phyloP scores from a whole-genome alignment of 1,140 invertebrate genomes.

The Zelostemma sp. region DNA sequence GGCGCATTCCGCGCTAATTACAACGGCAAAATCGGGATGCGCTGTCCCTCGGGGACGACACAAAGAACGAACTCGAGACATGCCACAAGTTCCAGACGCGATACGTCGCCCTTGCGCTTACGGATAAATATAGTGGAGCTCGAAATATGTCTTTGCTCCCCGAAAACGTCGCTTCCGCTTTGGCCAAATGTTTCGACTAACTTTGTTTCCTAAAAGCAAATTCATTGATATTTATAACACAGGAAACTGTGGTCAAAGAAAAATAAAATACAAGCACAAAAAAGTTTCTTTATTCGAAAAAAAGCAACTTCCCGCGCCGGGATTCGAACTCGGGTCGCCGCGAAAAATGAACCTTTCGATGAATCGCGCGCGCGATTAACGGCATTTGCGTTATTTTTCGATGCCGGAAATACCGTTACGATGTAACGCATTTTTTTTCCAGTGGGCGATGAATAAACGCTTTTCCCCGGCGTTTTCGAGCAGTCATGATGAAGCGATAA shows the following conservation, averaged over 20 bases:
- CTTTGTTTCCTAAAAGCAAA: too few relatives aligned
- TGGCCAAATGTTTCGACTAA: background rate
- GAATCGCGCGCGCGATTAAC: too few relatives aligned
- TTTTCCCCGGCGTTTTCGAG: background rate
- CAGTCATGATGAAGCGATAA: background rate
- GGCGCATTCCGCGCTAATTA: conserved; percentile 50
- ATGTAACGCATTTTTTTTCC: too few relatives aligned
- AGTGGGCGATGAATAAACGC: too few relatives aligned
- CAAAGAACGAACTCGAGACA: conserved; percentile 61
- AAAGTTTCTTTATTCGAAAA: too few relatives aligned
- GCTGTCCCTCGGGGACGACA: conserved; percentile 39
- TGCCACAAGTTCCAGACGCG: conserved; percentile 63
- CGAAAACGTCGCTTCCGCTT: conserved; percentile 58
- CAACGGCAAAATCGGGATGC: conserved; percentile 31
- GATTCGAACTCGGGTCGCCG: background rate
- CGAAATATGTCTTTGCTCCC: conserved; percentile 58
- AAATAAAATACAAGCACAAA: too few relatives aligned
- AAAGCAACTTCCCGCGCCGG: conserved; percentile 20
- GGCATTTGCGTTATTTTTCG: too few relatives aligned
- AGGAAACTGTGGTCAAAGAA: too few relatives aligned
- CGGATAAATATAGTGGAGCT: conserved; percentile 59
- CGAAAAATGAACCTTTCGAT: too few relatives aligned
- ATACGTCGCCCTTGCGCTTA: conserved; percentile 34
- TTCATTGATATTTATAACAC: too few relatives aligned
- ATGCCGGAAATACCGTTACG: too few relatives aligned